phyloP scores from a whole-genome alignment of 2,797 vertebrate species.

The Etheostoma nigrum region DNA sequence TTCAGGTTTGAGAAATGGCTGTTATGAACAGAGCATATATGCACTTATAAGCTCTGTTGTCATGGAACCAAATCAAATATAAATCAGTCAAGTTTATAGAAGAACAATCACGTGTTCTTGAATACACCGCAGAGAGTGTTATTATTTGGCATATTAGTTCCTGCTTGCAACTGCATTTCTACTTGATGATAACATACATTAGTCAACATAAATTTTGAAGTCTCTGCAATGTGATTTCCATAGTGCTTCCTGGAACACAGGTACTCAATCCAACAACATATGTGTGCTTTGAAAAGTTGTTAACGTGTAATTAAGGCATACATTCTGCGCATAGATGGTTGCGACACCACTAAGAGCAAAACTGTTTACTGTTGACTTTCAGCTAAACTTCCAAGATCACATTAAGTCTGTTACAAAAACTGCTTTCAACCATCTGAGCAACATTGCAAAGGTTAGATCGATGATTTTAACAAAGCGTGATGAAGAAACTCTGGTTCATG shows the following conservation, averaged over 20 bases:
- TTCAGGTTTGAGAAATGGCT: background rate
- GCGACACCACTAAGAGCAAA: too few species aligned
- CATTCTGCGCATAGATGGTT: too few species aligned
- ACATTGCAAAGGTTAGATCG: too few species aligned
- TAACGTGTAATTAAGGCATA: background rate
- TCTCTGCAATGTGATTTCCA: background rate
- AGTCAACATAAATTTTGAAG: background rate
- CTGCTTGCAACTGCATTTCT: background rate
- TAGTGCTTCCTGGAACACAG: background rate
- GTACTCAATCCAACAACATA: background rate
- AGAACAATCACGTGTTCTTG: background rate
- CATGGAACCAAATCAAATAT: background rate
- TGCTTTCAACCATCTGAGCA: too few species aligned
- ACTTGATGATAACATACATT: background rate
- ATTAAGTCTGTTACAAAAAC: too few species aligned
- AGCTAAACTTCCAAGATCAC: too few species aligned
- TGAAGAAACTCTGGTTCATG: too few species aligned
- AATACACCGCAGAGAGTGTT: conserved; percentile 2
- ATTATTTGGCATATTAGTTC: background rate
- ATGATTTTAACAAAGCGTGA: too few species aligned
- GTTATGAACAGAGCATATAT: too few species aligned
- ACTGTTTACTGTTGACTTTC: too few species aligned
- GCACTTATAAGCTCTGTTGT: background rate
- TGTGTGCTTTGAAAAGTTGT: background rate
- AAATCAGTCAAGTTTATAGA: background rate